Conservation (phyloP, 1,140 invertebrate species). For the Cheumatopsyche charites region DNA sequence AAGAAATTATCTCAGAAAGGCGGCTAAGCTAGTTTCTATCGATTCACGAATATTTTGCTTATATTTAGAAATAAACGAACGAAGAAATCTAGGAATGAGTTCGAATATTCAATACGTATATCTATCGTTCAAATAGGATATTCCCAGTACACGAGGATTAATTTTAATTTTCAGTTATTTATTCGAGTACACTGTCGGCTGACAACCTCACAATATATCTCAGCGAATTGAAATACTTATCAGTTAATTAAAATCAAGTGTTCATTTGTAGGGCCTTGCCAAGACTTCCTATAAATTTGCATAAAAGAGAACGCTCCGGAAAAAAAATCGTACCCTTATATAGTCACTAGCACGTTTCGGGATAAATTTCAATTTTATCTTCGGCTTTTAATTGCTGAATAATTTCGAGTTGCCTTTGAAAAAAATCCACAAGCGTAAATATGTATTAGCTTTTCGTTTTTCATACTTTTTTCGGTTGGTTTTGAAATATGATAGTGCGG, state of each 20-base stretch:
- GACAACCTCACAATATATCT: slow-evolving; percentile 26
- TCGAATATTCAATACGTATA: too few species aligned
- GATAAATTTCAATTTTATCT: slow-evolving; percentile 25
- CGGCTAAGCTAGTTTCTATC: too few species aligned
- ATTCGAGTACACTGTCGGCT: slow-evolving; percentile 1
- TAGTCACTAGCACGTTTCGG: neutral
- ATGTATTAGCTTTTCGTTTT: neutral
- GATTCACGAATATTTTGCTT: too few species aligned
- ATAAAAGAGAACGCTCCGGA: neutral
- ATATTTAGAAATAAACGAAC: too few species aligned
- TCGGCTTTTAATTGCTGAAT: slow-evolving; percentile 16
- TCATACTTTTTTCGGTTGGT: too few species aligned
- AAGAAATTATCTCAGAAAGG: too few species aligned
- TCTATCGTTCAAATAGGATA: too few species aligned
- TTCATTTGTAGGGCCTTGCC: slow-evolving; percentile 20
- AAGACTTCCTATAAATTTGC: slow-evolving; percentile 27
- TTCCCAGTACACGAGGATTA: slow-evolving; percentile 2
- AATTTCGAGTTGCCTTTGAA: neutral
- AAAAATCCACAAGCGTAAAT: neutral
- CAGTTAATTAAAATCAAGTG: slow-evolving; percentile 28
- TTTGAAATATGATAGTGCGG: too few species aligned
- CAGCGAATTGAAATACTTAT: slow-evolving; percentile 20
- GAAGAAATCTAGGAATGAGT: too few species aligned
- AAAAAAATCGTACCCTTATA: neutral
- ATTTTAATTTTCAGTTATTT: slow-evolving; percentile 27